phyloP scores from a whole-genome alignment of 2,888 invertebrate species.

The Athripsodes cinereus region DNA sequence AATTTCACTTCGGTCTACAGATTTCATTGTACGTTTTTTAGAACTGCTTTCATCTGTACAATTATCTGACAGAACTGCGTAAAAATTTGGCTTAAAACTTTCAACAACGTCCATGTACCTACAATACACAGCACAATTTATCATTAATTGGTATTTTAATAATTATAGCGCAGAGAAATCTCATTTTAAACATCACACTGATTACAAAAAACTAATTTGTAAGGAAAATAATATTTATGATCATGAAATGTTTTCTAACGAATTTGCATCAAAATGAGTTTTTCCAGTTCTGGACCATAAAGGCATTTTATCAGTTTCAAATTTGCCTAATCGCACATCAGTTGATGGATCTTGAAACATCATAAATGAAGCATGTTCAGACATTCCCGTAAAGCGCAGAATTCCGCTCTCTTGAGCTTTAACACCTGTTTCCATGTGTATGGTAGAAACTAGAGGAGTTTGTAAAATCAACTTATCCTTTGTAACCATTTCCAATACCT shows the following conservation, averaged over 20 bases:
- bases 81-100: slow-evolving; percentile 72
- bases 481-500: slow-evolving; percentile 63
- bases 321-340: slow-evolving; percentile 61
- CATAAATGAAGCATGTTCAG: slow-evolving; percentile 46
- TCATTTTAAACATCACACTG: not conserved
- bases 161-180: too few relatives aligned
- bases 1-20: slow-evolving; percentile 60
- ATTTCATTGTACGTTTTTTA: slow-evolving; percentile 64
- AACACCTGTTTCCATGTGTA: slow-evolving; percentile 59
- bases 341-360: slow-evolving; percentile 68
- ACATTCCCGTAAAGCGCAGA: slow-evolving; percentile 51
- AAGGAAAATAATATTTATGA: not conserved
- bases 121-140: too few relatives aligned
- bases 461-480: slow-evolving; percentile 58
- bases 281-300: slow-evolving; percentile 78
- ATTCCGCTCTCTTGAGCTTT: slow-evolving; percentile 58
- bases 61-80: slow-evolving; percentile 74
- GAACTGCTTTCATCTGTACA: slow-evolving; percentile 62
- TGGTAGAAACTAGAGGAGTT: slow-evolving; percentile 64
- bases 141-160: too few relatives aligned
- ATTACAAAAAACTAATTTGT: not conserved
- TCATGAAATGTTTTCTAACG: slow-evolving; percentile 35
- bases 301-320: slow-evolving; percentile 63
- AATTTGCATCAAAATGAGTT: slow-evolving; percentile 54
- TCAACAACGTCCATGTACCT: slow-evolving; percentile 76